Conservation (phyloP, 2,888 invertebrate species). For the Leucophenga maculata region DNA sequence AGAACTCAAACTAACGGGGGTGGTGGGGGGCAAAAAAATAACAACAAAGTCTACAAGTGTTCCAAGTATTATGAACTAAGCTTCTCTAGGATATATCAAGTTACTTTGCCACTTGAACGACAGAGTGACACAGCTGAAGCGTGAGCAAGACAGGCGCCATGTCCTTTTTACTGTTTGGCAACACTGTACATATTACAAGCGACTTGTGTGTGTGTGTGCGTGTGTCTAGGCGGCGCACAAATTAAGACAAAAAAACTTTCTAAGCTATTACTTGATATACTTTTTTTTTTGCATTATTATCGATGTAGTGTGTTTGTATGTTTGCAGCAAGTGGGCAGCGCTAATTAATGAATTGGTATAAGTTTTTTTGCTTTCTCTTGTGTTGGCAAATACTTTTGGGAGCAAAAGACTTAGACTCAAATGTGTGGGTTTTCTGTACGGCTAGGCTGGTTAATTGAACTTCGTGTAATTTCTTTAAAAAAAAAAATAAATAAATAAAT, state of each 20-base stretch:
- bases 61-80: too few relatives aligned
- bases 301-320: constrained; percentile 34
- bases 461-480: too few relatives aligned
- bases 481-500: too few relatives aligned
- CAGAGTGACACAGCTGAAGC: constrained; percentile 35
- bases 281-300: constrained; percentile 30
- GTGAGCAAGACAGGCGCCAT: too few relatives aligned
- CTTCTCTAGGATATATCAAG: too few relatives aligned
- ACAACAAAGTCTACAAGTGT: too few relatives aligned
- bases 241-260: neutral
- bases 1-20: too few relatives aligned
- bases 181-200: constrained; percentile 24
- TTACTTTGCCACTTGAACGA: too few relatives aligned
- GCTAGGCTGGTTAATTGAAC: too few relatives aligned
- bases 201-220: constrained; percentile 12
- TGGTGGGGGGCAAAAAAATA: too few relatives aligned
- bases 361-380: neutral
- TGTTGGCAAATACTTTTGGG: constrained; percentile 3
- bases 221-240: neutral
- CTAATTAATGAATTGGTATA: too few relatives aligned
- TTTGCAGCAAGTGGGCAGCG: constrained; percentile 49
- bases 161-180: constrained; percentile 14
- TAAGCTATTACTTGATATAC: constrained; percentile 1
- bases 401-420: constrained; percentile 35
- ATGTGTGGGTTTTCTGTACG: too few relatives aligned